Percentiles rank a stretch among this genome's conserved stretches.
Evolutionary conservation across 2,797 vertebrate genomes (phyloP).

Genomic region (Chiloscyllium punctatum): DNA sequence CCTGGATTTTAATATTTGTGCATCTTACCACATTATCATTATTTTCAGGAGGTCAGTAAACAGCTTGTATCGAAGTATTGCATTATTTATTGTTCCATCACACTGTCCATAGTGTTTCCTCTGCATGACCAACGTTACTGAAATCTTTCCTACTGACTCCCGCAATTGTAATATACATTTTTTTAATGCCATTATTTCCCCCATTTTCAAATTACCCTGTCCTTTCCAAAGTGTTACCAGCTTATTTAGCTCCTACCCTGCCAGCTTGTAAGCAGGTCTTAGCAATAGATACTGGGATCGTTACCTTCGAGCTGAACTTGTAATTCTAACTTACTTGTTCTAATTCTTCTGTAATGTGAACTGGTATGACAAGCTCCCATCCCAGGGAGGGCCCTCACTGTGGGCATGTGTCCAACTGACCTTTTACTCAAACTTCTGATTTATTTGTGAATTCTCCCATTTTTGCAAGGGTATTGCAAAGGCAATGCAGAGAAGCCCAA

Average conservation of each 20-base stretch:
- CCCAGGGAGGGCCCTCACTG: no score
- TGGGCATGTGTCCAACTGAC: background rate
- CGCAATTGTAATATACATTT: no score
- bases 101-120: background rate
- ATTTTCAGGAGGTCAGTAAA: background rate
- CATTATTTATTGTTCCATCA: background rate
- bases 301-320: background rate
- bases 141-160: background rate
- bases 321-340: background rate
- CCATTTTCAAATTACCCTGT: background rate
- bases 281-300: background rate
- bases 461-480: background rate
- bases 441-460: background rate
- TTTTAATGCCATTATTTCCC: background rate
- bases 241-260: background rate
- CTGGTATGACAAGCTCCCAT: background rate
- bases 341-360: background rate
- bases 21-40: background rate
- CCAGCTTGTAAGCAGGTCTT: background rate
- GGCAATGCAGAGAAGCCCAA: background rate
- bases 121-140: background rate
- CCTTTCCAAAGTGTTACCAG: background rate
- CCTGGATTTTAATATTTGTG: background rate
- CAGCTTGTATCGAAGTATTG: background rate
- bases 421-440: background rate